Evolutionary conservation across 1,140 invertebrate genomes (phyloP), one percentile per base, ranked within the genome.

Genomic region (Pseudomyrmex flavicornis): DNA sequence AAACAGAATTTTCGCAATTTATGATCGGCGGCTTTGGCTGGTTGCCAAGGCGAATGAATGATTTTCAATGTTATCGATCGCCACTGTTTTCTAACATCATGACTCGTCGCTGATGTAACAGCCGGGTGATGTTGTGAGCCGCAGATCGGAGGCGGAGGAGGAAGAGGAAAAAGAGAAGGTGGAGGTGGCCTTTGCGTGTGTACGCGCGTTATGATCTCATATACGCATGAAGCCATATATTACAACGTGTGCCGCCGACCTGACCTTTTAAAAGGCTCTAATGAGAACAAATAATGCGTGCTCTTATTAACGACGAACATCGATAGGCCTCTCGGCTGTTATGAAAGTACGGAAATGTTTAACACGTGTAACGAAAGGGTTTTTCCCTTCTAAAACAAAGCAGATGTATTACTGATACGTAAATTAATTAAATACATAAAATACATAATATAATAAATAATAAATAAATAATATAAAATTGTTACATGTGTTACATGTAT

Each of bases 31-130:
- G 15, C 22, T 35, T 54, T 89, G 88, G 88, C 58, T 26, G 15
- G 12, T 59, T 58, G 88, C 88, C 86, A 88, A 48, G 63, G 35
- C 59, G 52, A 70, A 13, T 26, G 59, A 50, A 89, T 84, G 82
- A 88, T 89, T 84, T 88, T 88, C 75, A 88, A 88, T 89, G 82
- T 82, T 89, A 89, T 89, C 85, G 88, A 89, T 87, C 85, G 75
- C 10, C 9, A 13, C 74, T 65, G 48, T 84, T 88, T 84, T 73
- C 73, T 68, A 80, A 61, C 76, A 88, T 79, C 86, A 44, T 80
- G 69, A 82, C 75, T 89, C 77, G 73, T 79, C 80, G 74, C 59
- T 89, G 87, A 88, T 88, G 75, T 86, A 89, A 89, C 50, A 26
- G 35, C 59, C 52, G 20, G 17, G 35, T 35, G 35, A 35, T 35